Percentiles rank a stretch among this genome's conserved stretches.
phyloP scores from a whole-genome alignment of 2,888 invertebrate species.

The Caenorhabditis virilis region DNA sequence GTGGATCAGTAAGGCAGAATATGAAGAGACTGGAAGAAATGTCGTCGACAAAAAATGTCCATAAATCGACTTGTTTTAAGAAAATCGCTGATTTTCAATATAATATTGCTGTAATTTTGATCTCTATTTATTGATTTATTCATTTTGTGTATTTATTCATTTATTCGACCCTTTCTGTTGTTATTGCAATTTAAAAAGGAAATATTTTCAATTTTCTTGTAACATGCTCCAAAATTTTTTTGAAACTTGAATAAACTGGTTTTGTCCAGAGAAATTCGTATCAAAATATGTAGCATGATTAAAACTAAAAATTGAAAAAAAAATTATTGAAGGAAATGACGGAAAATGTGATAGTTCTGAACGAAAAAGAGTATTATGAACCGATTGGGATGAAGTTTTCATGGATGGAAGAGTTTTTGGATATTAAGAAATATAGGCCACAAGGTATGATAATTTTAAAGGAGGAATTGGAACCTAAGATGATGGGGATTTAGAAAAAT shows the following conservation, averaged over 20 bases:
- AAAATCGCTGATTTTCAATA: not conserved
- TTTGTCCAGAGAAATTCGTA: too few species aligned
- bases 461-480: too few species aligned
- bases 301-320: not conserved
- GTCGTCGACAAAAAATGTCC: constrained; percentile 91
- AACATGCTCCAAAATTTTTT: too few species aligned
- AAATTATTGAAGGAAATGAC: too few species aligned
- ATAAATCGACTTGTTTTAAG: constrained; percentile 53
- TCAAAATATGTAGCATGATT: too few species aligned
- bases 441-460: not conserved
- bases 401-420: not conserved
- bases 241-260: too few species aligned
- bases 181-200: not conserved
- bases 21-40: constrained; percentile 94
- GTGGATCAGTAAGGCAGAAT: constrained; percentile 99
- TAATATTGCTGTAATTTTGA: constrained; percentile 1
- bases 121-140: not conserved
- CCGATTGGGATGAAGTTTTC: not conserved
- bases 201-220: not conserved
- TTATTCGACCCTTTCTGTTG: not conserved
- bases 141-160: not conserved
- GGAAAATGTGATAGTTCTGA: too few species aligned
- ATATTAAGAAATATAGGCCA: not conserved
- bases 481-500: too few species aligned
- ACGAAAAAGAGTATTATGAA: too few species aligned